These are phyloP conservation scores for Pongo abelii DNA, from an alignment of 2,113 vertebrate genomes.

Conservation along the genomic window DNA sequence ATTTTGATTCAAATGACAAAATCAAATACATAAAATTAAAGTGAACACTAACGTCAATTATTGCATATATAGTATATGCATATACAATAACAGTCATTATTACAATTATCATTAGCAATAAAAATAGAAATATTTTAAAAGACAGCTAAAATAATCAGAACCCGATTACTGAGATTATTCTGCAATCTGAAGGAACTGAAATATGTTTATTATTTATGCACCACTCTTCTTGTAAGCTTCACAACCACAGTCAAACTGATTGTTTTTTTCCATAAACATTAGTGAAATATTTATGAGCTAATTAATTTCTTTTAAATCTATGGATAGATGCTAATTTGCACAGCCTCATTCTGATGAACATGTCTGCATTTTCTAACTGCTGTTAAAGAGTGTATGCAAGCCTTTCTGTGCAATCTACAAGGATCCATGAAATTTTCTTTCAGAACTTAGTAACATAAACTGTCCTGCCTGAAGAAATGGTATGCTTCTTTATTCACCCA, in stretches of 20 bases:
- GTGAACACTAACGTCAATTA: background rate
- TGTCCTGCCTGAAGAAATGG: background rate
- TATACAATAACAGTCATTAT: background rate
- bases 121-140: constrained; percentile 30
- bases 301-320: constrained; percentile 37
- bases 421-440: background rate
- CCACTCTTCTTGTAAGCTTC: background rate
- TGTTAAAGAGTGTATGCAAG: background rate
- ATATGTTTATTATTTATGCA: background rate
- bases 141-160: background rate
- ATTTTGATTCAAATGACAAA: constrained; percentile 14
- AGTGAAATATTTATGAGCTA: constrained; percentile 41
- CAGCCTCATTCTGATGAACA: background rate
- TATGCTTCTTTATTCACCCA: background rate
- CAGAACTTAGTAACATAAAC: constrained; percentile 9
- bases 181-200: constrained; percentile 7
- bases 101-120: background rate
- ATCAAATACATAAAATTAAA: constrained; percentile 24
- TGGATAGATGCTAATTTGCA: background rate
- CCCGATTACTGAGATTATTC: background rate
- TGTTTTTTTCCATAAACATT: constrained; percentile 18
- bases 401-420: background rate
- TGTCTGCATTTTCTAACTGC: background rate
- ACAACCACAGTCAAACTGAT: background rate
- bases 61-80: background rate